Evolutionary conservation across 2,888 invertebrate species (phyloP), one percentile per base, ranked within the genome.

Genomic region (Catocala sponsa): DNA sequence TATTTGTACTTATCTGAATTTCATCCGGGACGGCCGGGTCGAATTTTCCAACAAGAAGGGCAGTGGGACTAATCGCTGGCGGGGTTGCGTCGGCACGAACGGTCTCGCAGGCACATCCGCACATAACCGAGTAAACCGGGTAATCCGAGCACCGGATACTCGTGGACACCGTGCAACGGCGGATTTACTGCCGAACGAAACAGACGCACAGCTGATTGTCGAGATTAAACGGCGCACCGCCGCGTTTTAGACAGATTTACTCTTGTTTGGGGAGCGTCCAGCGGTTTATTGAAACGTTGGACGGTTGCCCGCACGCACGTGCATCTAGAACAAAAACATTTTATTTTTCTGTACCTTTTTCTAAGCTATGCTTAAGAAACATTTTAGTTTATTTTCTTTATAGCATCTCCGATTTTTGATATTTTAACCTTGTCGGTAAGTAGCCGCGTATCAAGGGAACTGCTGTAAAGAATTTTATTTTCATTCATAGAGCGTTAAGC

Each of bases 121-220:
- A 79, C 79, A 76, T 76, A 82, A 81, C 80, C 76, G 59, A 55
- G 74, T 76, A 77, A 76, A 38, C 59, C 82, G 78, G 76, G 85
- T 88, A 88, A 91, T 89, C 91, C 90, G 78, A 78, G 65, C 70
- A 72, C 78, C 78, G 84, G 82, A 81, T 76, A 79, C 77, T 65
- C 74, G 72, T 70, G 72, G 74, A 77, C 79, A 73, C 65, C 63
- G 68, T 71, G 74, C 76, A 68, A 69, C 78, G 75, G 66, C 79
- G 86, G 89, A 83, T 88, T 90, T 89, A 89, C 90, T 90, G 88
- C 78, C 86, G 72, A 88, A 87, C 87, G 86, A 92, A 92, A 91
- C 87, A 89, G 84, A 86, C 83, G 80, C 76, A 83, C 82, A 75
- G 83, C 77, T 88, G 89, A 91, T 91, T 88, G 89, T 91, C 84